phyloP scores from a whole-genome alignment of 2,888 invertebrate species.

The Pseudococcus viburni region DNA sequence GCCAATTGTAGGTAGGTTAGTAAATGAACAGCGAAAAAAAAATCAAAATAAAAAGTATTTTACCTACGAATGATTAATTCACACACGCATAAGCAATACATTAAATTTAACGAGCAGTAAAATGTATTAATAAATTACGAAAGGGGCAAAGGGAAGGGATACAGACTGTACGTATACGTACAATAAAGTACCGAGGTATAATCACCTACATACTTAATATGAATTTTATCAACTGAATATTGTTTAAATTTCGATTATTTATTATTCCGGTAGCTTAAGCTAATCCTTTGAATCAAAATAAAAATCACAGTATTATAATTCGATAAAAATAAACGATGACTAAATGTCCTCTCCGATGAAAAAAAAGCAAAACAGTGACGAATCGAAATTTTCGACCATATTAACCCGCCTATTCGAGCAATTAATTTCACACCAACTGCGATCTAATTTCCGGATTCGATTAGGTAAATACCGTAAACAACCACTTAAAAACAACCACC shows the following conservation, averaged over 20 bases:
- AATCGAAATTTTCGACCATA: neutral
- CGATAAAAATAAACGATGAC: neutral
- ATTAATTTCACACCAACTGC: neutral
- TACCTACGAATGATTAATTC: neutral
- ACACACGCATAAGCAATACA: neutral
- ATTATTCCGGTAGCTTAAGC: constrained; percentile 2
- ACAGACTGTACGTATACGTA: neutral
- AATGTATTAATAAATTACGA: constrained; percentile 1
- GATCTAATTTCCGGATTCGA: neutral
- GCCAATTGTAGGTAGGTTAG: neutral
- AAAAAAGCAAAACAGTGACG: neutral
- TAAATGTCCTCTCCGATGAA: neutral
- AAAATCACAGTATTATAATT: neutral
- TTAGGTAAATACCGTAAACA: neutral
- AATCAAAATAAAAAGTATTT: neutral
- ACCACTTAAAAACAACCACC: neutral
- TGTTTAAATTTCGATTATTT: neutral
- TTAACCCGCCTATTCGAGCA: neutral
- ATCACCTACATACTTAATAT: neutral
- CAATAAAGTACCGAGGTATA: neutral
- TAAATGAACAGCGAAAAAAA: neutral
- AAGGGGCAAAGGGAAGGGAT: neutral
- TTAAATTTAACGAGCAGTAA: constrained; percentile 6
- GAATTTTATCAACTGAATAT: neutral
- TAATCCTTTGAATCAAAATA: neutral